Evolutionary conservation across 2,797 vertebrate species (phyloP).

Genomic region (Melopsittacus undulatus): DNA sequence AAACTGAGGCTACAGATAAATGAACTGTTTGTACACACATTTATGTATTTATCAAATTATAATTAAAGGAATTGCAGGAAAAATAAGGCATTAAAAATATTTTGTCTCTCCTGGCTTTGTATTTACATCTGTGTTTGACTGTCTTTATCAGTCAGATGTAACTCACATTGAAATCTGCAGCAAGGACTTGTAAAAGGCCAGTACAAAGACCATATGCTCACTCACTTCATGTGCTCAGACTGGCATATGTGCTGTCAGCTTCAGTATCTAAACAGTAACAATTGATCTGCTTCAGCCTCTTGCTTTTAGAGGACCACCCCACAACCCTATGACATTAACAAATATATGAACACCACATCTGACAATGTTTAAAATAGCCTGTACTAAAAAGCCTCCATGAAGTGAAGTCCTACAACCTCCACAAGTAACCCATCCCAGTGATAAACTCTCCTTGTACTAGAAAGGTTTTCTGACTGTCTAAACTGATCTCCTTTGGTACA

Average conservation of each 20-base stretch:
- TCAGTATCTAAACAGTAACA: background rate
- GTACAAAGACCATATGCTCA: background rate
- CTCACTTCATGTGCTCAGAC: background rate
- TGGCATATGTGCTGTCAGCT: accelerated
- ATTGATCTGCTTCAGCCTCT: background rate
- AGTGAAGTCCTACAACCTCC: background rate
- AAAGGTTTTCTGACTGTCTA: background rate
- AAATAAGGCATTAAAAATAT: background rate
- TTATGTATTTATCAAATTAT: background rate
- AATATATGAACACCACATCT: accelerated
- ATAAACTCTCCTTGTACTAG: background rate
- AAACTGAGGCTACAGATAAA: background rate
- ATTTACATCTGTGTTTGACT: background rate
- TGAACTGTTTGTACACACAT: background rate
- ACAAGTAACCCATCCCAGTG: background rate
- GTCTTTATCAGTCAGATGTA: background rate
- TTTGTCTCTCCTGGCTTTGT: background rate
- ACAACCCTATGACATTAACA: background rate
- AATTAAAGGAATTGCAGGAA: background rate
- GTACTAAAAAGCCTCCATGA: background rate
- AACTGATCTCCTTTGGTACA: background rate
- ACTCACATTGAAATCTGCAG: background rate
- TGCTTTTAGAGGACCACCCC: background rate
- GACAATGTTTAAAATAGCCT: background rate
- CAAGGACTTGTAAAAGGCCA: background rate